phyloP scores from a whole-genome alignment of 2,797 vertebrate species.

The Dryobates pubescens region DNA sequence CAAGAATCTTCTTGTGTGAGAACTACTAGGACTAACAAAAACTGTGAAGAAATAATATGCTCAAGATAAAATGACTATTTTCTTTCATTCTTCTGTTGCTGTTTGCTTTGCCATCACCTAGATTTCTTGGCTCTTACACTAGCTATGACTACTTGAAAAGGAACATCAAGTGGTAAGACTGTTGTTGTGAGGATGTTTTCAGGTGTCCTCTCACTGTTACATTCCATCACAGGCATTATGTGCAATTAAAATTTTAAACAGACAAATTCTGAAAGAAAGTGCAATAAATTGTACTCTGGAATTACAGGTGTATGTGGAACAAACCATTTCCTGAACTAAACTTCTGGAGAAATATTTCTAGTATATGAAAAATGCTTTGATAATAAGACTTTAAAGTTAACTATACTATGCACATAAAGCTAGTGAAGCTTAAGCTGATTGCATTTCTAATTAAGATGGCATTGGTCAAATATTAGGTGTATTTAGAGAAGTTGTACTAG shows the following conservation, averaged over 20 bases:
- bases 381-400: background rate
- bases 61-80: conserved; percentile 78
- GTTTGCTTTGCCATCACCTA: conserved; percentile 82
- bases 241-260: conserved; percentile 69
- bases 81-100: conserved; percentile 81
- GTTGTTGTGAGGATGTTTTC: conserved; percentile 77
- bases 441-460: conserved; percentile 72
- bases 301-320: background rate
- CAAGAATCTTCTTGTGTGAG: background rate
- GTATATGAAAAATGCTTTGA: background rate
- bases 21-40: conserved; percentile 44
- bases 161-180: conserved; percentile 84
- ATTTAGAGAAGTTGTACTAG: conserved; percentile 36
- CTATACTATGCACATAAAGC: conserved; percentile 75
- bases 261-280: background rate
- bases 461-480: conserved; percentile 69
- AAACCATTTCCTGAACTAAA: background rate
- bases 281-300: background rate
- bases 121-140: conserved; percentile 84
- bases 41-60: conserved; percentile 48
- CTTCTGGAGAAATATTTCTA: background rate
- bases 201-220: conserved; percentile 73
- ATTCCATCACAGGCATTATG: conserved; percentile 77
- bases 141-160: conserved; percentile 85
- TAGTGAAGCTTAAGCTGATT: conserved; percentile 71